phyloP scores from a whole-genome alignment of 2,888 invertebrate species.

The Lasioglossum pauxillum region DNA sequence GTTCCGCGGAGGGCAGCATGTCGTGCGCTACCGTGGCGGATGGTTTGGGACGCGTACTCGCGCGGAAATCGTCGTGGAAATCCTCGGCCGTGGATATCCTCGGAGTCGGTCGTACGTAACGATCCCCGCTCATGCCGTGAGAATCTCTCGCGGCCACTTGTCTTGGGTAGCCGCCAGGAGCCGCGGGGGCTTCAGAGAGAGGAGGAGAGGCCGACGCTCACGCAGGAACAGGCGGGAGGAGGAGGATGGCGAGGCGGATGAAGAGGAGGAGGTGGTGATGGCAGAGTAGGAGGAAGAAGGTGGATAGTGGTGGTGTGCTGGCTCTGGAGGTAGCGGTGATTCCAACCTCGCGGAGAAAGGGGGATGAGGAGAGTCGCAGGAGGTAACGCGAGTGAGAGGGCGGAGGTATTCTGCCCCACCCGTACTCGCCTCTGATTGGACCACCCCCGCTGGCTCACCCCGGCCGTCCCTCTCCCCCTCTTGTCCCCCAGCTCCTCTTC shows the following conservation, averaged over 20 bases:
- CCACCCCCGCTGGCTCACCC: conserved; percentile 79
- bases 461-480: conserved; percentile 75
- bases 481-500: conserved; percentile 45
- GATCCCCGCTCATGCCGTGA: conserved; percentile 82
- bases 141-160: conserved; percentile 83
- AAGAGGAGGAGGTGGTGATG: conserved; percentile 42
- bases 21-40: conserved; percentile 53
- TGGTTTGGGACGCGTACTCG: conserved; percentile 67
- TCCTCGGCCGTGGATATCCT: conserved; percentile 73
- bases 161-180: conserved; percentile 82
- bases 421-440: conserved; percentile 83
- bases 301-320: conserved; percentile 73
- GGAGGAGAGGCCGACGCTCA: conserved; percentile 61
- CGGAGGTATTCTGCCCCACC: conserved; percentile 81
- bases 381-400: conserved; percentile 76
- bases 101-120: conserved; percentile 78
- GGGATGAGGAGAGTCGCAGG: conserved; percentile 74
- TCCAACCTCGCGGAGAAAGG: conserved; percentile 72
- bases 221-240: conserved; percentile 57
- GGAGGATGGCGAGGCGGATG: conserved; percentile 58
- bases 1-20: conserved; percentile 48
- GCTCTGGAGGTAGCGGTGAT: conserved; percentile 71
- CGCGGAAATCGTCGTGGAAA: conserved; percentile 73
- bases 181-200: conserved; percentile 78
- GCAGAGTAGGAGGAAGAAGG: conserved; percentile 69